A percentile compares a stretch with the other conserved stretches of the same genome.
Evolutionary conservation across 2,888 invertebrate species (phyloP).

Genomic region (Trachelus stipa): DNA sequence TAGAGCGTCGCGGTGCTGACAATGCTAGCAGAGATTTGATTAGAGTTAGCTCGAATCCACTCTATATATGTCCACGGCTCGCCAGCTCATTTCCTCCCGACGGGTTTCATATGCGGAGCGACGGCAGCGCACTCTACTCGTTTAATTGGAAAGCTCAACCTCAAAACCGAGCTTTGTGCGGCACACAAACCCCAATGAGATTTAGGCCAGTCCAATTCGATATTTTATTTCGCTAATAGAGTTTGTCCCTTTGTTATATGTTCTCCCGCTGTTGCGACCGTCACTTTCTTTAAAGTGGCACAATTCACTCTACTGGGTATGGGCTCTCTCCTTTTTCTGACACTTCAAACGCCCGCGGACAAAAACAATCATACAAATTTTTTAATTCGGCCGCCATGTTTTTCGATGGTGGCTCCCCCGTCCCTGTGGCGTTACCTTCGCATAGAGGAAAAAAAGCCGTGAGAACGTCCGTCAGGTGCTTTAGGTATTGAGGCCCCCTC

Average conservation of each 20-base stretch:
- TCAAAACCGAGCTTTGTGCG: slow-evolving; percentile 26
- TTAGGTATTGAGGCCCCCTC: background rate
- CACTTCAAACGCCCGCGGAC: background rate
- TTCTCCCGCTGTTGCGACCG: background rate
- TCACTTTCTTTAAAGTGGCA: background rate
- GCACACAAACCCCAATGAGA: slow-evolving; percentile 29
- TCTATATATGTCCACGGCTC: background rate
- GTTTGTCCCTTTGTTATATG: background rate
- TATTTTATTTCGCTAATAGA: slow-evolving; percentile 1
- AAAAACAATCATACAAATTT: background rate
- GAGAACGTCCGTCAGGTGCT: background rate
- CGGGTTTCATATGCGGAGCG: slow-evolving; percentile 15
- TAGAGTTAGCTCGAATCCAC: slow-evolving; percentile 19
- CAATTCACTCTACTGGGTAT: background rate
- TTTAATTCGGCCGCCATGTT: background rate
- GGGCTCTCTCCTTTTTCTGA: background rate
- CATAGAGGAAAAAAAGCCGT: background rate
- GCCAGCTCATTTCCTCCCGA: slow-evolving; percentile 27
- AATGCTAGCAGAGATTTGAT: slow-evolving; percentile 32
- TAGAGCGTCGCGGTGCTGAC: background rate
- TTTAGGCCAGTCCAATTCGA: slow-evolving; percentile 19
- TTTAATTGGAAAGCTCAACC: slow-evolving; percentile 35
- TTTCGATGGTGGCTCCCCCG: background rate
- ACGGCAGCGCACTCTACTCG: slow-evolving; percentile 20
- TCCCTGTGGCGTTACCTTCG: background rate